A percentile compares a stretch with the other conserved stretches of the same genome.
Evolutionary conservation across 2,888 invertebrate species (phyloP).

Genomic region (Bedellia somnulentella): DNA sequence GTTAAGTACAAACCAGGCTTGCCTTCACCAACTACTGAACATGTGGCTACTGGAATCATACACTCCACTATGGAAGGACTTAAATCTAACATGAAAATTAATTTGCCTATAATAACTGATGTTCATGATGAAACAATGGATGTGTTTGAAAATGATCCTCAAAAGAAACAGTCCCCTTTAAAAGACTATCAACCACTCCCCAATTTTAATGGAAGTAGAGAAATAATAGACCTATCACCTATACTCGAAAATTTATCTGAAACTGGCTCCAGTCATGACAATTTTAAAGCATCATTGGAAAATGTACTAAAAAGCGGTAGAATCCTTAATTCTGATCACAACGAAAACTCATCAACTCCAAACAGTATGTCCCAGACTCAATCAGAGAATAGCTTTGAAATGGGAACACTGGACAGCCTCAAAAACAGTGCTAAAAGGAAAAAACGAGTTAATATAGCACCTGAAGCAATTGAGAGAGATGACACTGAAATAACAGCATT

Average conservation of each 20-base stretch:
- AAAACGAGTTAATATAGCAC: conserved; percentile 66
- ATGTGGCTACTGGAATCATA: conserved; percentile 41
- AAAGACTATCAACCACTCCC: too few species aligned
- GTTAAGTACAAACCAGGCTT: conserved; percentile 40
- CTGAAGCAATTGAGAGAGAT: conserved; percentile 45
- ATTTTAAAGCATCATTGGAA: too few species aligned
- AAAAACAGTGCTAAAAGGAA: conserved; percentile 54
- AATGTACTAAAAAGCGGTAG: conserved; percentile 35
- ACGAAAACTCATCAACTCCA: conserved; percentile 43
- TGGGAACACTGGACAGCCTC: conserved; percentile 43
- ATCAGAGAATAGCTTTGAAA: conserved; percentile 52
- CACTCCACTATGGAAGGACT: conserved; percentile 48
- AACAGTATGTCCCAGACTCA: conserved; percentile 50
- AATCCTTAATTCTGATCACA: conserved; percentile 31
- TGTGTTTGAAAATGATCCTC: neutral
- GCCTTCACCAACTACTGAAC: conserved; percentile 49
- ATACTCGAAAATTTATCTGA: conserved; percentile 57
- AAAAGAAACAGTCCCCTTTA: conserved; percentile 13
- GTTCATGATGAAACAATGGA: conserved; percentile 23
- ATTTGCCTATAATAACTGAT: conserved; percentile 50
- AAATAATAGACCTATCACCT: conserved; percentile 49
- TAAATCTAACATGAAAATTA: conserved; percentile 50
- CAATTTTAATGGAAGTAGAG: conserved; percentile 33
- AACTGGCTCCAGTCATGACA: conserved; percentile 52
- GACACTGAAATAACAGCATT: conserved; percentile 42